Conservation (phyloP, 2,113 vertebrate species). For the Prunella himalayana region DNA sequence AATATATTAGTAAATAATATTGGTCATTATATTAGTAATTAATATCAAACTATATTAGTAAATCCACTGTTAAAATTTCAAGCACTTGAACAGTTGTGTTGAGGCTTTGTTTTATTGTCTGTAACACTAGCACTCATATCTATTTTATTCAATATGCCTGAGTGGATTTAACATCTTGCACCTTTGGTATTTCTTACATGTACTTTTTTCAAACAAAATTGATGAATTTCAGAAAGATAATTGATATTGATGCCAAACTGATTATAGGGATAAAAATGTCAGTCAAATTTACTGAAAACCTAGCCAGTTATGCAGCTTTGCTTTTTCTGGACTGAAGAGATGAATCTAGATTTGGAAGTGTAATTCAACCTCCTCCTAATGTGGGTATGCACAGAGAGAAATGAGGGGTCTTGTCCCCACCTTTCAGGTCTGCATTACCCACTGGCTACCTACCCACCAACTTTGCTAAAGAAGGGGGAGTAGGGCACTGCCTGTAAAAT, state of each 20-base stretch:
- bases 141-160: background rate
- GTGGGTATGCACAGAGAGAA: background rate
- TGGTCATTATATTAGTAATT: background rate
- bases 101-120: background rate
- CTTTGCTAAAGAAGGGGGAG: background rate
- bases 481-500: background rate
- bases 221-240: background rate
- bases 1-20: background rate
- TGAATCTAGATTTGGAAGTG: background rate
- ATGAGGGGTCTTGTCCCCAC: background rate
- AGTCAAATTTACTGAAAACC: background rate
- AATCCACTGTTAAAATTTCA: background rate
- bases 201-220: fast-evolving
- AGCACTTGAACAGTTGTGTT: background rate
- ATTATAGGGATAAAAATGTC: background rate
- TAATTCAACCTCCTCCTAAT: background rate
- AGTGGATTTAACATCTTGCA: background rate
- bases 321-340: background rate
- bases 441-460: background rate
- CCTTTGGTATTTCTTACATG: background rate
- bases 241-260: background rate
- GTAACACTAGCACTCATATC: background rate
- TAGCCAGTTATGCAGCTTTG: background rate
- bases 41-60: background rate
- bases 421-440: background rate